Percentiles rank a stretch among this genome's conserved stretches.
Conservation (phyloP, 2,888 invertebrate species). For the Ptilodon capucinus region DNA sequence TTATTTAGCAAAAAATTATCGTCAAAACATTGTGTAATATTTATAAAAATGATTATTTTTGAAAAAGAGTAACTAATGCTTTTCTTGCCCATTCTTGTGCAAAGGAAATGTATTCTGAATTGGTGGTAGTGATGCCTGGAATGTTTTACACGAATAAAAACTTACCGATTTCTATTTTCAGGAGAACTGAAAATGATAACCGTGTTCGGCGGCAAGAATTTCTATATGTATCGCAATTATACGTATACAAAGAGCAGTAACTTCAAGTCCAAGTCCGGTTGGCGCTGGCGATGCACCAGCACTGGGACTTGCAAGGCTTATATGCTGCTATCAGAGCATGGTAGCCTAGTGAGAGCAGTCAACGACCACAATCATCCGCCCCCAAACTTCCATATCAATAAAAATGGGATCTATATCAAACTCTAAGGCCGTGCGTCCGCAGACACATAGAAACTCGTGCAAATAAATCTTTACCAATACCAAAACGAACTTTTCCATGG, state of each 20-base stretch:
- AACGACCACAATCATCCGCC: constrained; percentile 24
- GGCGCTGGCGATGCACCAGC: constrained; percentile 25
- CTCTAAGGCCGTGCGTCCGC: background rate
- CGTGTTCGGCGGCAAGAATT: background rate
- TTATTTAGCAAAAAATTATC: too few relatives aligned
- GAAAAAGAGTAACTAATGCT: too few relatives aligned
- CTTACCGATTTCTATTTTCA: too few relatives aligned
- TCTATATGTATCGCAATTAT: constrained; percentile 31
- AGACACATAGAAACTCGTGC: too few relatives aligned
- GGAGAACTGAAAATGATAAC: background rate
- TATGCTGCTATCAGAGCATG: constrained; percentile 13
- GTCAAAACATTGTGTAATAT: too few relatives aligned
- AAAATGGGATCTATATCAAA: constrained; percentile 19
- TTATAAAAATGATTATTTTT: too few relatives aligned
- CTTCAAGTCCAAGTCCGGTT: constrained; percentile 7
- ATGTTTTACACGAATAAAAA: too few relatives aligned
- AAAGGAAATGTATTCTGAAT: too few relatives aligned
- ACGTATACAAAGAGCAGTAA: constrained; percentile 25
- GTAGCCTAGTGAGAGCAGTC: constrained; percentile 1
- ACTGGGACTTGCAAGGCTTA: constrained; percentile 29
- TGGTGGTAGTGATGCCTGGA: too few relatives aligned
- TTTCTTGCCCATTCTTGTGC: too few relatives aligned
- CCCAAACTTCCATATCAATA: constrained; percentile 22
- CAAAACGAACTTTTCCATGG: too few relatives aligned
- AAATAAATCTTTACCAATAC: too few relatives aligned